Evolutionary conservation across 2,888 invertebrate species (phyloP), one percentile per base, ranked within the genome.

Genomic region (Clepsis dumicolana): DNA sequence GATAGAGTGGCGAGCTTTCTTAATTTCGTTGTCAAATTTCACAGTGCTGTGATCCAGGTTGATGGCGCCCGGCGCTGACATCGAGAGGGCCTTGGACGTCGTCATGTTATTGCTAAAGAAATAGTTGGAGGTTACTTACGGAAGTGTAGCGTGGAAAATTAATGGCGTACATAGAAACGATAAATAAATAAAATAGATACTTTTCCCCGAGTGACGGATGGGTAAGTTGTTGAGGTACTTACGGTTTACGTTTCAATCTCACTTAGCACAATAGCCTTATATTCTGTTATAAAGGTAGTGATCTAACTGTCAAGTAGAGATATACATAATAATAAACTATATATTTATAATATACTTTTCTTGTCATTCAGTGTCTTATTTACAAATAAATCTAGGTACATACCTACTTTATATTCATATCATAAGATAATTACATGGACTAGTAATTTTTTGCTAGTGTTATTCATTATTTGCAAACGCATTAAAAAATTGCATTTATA

Each of bases 61-160:
- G 78, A 98, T 97, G 57, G 97, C 97, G 66, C 97, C 97, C 0
- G 98, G 98, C 0, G 98, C 98, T 0, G 98, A 98, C 90, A 96
- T 95, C 75, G 97, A 97, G 81, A 97, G 93, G 1, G 96, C 95
- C 82, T 96, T 95, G 21, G 96, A 95, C 4, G 95, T 94, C 80
- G 96, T 95, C 85, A 97, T 94, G 81, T 96, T 95, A 75, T 94
- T 95, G 81, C 95, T 95, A 84, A 5, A 32, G 32, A 59, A 52
- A 61, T 35, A 64, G 25, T 57, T 38, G 44, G 21, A 10, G 38
- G 4, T 27, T 27, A 27, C 21, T 7, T 54, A 27, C 2, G 8
- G 25, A 27, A 21, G 12, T 48, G 29, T 10, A 24, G 24, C 14
- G 18, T 44, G 18, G 4, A 4, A 12, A 24, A 27, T 16, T 8